Conservation (phyloP, 2,113 vertebrate species). For the Collichthys lucidus region DNA sequence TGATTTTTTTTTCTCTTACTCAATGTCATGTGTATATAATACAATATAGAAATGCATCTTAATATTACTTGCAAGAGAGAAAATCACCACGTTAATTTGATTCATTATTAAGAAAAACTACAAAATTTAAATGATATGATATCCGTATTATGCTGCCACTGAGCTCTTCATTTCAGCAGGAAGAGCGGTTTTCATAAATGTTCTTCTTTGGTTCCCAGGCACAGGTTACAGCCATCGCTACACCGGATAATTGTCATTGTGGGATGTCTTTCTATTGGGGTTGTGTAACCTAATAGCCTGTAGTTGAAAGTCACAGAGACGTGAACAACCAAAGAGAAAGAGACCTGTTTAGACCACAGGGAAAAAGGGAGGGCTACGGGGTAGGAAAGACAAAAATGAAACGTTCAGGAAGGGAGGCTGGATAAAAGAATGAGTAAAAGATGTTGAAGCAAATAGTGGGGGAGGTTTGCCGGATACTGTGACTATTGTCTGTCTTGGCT, state of each 20-base stretch:
- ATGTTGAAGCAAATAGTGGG: slow-evolving; percentile 29
- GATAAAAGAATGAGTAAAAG: slow-evolving; percentile 53
- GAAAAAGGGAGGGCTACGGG: slow-evolving; percentile 1
- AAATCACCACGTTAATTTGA: slow-evolving; percentile 18
- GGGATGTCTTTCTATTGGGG: slow-evolving; percentile 60
- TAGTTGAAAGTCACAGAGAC: slow-evolving; percentile 51
- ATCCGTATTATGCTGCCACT: slow-evolving; percentile 24
- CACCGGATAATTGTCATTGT: slow-evolving; percentile 60
- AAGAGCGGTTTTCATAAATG: slow-evolving; percentile 51
- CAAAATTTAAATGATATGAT: slow-evolving; percentile 10
- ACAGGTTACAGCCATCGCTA: slow-evolving; percentile 41
- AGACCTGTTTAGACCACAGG: slow-evolving; percentile 46
- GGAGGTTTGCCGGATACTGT: slow-evolving; percentile 28
- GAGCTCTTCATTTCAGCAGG: slow-evolving; percentile 39
- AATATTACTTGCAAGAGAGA: slow-evolving; percentile 8
- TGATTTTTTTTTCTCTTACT: neutral
- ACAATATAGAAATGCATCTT: slow-evolving; percentile 11
- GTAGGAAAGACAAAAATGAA: slow-evolving; percentile 32
- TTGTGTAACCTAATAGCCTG: slow-evolving; percentile 65
- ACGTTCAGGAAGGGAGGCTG: slow-evolving; percentile 2
- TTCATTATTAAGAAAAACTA: slow-evolving; percentile 27
- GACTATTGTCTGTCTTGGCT: slow-evolving; percentile 42
- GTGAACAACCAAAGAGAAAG: slow-evolving; percentile 38
- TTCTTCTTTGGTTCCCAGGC: slow-evolving; percentile 49
- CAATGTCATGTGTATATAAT: neutral